These are phyloP conservation scores for Amphimallon solstitiale DNA, from an alignment of 2,888 invertebrate genomes.

Conservation along the genomic window DNA sequence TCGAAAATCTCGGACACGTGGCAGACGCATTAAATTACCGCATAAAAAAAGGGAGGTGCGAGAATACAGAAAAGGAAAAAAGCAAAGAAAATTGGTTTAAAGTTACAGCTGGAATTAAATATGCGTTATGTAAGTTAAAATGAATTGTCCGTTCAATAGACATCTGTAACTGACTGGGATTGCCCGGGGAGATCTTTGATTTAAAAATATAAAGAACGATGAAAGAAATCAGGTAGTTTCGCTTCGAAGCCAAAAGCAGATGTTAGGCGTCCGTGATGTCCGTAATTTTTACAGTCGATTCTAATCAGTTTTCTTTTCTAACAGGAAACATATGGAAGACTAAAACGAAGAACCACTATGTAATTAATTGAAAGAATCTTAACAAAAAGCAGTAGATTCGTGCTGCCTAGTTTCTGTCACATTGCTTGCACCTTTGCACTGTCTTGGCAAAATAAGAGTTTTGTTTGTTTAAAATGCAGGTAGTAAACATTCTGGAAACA, in stretches of 20 bases:
- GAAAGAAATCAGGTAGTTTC: conserved; percentile 26
- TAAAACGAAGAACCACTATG: not conserved
- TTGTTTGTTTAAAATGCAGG: conserved; percentile 16
- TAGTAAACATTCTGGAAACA: conserved; percentile 15
- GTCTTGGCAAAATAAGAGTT: conserved; percentile 1
- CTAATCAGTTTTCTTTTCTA: conserved; percentile 10
- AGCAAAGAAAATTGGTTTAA: conserved; percentile 5
- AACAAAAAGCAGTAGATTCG: conserved; percentile 14
- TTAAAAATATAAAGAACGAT: conserved; percentile 5
- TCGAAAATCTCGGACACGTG: conserved; percentile 24
- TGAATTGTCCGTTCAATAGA: conserved; percentile 13
- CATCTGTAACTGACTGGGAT: conserved; percentile 7
- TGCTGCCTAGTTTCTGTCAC: conserved; percentile 1
- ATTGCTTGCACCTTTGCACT: not conserved
- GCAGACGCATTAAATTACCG: conserved; percentile 5
- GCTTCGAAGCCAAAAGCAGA: conserved; percentile 5
- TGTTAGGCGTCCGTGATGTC: conserved; percentile 7
- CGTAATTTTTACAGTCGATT: conserved; percentile 13
- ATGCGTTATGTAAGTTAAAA: not conserved
- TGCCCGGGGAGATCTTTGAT: not conserved
- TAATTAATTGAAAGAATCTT: conserved; percentile 16
- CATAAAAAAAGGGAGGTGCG: not conserved
- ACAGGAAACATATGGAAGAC: conserved; percentile 31
- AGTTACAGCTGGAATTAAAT: conserved; percentile 1
- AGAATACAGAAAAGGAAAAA: not conserved